phyloP scores from a whole-genome alignment of 2,113 vertebrate genomes.

The Hippoglossus stenolepis region DNA sequence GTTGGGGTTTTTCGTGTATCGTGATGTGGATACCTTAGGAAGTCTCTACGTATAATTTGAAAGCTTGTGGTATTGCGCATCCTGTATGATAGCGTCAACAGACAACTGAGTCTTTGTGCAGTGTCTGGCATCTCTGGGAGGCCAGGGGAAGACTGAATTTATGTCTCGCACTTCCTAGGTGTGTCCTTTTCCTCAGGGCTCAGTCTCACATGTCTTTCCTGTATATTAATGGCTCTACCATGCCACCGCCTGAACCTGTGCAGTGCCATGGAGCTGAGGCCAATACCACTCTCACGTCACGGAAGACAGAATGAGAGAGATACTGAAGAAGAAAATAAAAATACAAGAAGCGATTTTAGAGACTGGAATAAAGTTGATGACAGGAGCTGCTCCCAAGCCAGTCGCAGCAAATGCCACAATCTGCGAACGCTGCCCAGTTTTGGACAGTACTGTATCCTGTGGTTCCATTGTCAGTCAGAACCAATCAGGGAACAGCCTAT shows the following conservation, averaged over 20 bases:
- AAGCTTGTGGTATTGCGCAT: conserved; percentile 44
- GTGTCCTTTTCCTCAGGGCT: conserved; percentile 55
- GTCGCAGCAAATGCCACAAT: conserved; percentile 41
- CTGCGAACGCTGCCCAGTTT: conserved; percentile 18
- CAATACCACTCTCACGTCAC: conserved; percentile 1
- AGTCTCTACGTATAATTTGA: conserved; percentile 48
- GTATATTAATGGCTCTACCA: conserved; percentile 70
- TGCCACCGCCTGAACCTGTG: conserved; percentile 48
- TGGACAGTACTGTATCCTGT: conserved; percentile 8
- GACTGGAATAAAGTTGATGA: conserved; percentile 43
- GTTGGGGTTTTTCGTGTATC: conserved; percentile 41
- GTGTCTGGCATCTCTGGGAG: conserved; percentile 34
- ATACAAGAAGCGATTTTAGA: conserved; percentile 11
- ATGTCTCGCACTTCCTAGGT: conserved; percentile 44
- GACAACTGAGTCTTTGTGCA: conserved; percentile 47
- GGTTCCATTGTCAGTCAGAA: conserved; percentile 41
- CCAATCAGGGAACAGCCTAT: conserved; percentile 13
- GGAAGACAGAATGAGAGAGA: conserved; percentile 2
- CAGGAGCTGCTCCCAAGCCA: conserved; percentile 23
- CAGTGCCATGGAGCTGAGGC: conserved; percentile 29
- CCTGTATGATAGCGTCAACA: conserved; percentile 28
- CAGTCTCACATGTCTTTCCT: conserved; percentile 23
- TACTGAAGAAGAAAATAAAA: conserved; percentile 12
- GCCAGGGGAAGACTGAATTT: conserved; percentile 40
- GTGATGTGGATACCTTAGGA: conserved; percentile 39